Conservation (phyloP, 2,797 vertebrate genomes). For the Ciconia nigra region DNA sequence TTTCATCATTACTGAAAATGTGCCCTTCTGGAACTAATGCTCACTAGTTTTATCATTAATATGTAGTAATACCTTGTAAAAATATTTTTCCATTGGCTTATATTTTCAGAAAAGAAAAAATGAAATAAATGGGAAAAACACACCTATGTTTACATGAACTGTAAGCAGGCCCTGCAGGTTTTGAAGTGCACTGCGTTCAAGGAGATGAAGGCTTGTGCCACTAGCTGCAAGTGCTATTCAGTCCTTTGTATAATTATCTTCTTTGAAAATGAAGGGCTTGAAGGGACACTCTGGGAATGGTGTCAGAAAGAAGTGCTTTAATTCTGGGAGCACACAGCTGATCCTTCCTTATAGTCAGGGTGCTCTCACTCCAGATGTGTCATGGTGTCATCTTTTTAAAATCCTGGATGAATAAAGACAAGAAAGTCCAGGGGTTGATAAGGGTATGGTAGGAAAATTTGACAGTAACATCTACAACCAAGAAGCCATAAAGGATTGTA, state of each 20-base stretch:
- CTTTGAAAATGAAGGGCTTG: not conserved
- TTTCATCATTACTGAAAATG: conserved; percentile 7
- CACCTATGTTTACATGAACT: not conserved
- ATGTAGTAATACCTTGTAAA: not conserved
- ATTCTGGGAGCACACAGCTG: not conserved
- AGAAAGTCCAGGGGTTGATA: not conserved
- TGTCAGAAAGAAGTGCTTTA: not conserved
- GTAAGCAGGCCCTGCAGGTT: not conserved
- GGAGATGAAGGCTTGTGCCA: not conserved
- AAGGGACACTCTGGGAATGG: not conserved
- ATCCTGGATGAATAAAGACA: not conserved
- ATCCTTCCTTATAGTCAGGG: not conserved
- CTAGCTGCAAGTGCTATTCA: not conserved
- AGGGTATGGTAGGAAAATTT: not conserved
- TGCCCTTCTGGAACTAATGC: conserved; percentile 18
- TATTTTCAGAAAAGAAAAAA: not conserved
- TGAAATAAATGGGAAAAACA: not conserved
- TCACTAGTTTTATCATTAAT: not conserved
- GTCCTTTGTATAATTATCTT: not conserved
- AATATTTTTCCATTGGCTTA: not conserved
- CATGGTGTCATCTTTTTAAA: not conserved
- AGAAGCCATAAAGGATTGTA: not conserved
- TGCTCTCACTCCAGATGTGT: not conserved
- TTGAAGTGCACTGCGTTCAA: not conserved
- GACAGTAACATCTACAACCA: not conserved